Evolutionary conservation across 2,797 vertebrate species (phyloP), one percentile per base, ranked within the genome.

Genomic region (Notoglanidium macrostoma): DNA sequence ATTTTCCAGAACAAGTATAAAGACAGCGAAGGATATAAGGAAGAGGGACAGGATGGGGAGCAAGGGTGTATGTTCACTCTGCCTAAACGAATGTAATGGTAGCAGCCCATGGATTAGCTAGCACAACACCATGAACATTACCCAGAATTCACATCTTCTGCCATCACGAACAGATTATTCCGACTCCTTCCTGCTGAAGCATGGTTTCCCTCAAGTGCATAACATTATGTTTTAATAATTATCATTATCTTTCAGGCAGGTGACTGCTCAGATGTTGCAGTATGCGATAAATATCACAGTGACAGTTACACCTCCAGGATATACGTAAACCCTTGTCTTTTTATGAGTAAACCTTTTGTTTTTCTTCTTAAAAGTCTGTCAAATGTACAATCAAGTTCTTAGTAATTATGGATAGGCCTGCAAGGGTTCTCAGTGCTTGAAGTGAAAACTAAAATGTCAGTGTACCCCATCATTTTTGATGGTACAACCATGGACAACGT

Each of bases 1-100:
- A 89, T 92, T 92, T 88, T 89, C 46, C 88, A 90, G 85, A 89
- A 91, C 86, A 87, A 88, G 85, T 85, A 35, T 85, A 91, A 88
- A 88, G 89, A 89, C 84, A 89, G 87, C 87, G 57, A 35, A 76
- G 90, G 88, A 54, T 72, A 89, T 68, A 86, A 82, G 57, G 57
- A 76, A 67, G 84, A 44, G 49, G 54, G 74, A 70, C 67, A 72
- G 79, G 83, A 73, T 54, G 83, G 29, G 54, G 54, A 73, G 70
- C n/a, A 40, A 10, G 46, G 67, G 7, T 88, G 63, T 49, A 44
- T 46, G 46, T 82, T 32, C 77, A 49, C 76, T 87, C 84, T 86
- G 86, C 55, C 61, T 91, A 88, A 89, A 86, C 57, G 54, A 89
- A 84, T 86, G 6, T 88, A 51, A 59, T 80, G 84, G 81, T 84